Evolutionary conservation across 2,113 vertebrate species (phyloP).

Genomic region (Egretta garzetta): DNA sequence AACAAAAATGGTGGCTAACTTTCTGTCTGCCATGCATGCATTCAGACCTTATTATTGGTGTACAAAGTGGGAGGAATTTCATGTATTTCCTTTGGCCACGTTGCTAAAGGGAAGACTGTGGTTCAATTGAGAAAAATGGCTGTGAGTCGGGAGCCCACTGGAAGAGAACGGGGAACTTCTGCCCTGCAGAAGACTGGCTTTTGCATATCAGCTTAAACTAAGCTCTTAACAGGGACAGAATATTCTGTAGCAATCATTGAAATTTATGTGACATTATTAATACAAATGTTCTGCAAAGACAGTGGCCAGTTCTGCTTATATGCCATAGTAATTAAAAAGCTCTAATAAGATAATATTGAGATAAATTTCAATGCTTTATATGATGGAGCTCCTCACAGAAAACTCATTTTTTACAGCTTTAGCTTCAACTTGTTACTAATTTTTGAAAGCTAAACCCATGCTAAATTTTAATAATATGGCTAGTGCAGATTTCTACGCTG

Average conservation of each 20-base stretch:
- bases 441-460: constrained; percentile 62
- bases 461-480: constrained; percentile 68
- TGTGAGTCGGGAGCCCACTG: not conserved
- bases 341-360: constrained; percentile 62
- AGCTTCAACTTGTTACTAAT: constrained; percentile 46
- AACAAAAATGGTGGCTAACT: not conserved
- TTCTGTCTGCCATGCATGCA: not conserved
- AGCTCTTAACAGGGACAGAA: not conserved
- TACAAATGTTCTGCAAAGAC: constrained; percentile 54
- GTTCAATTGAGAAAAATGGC: not conserved
- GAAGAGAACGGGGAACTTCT: not conserved
- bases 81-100: not conserved
- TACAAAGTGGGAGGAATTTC: not conserved
- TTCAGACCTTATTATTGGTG: not conserved
- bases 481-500: constrained; percentile 28
- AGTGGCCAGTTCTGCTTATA: constrained; percentile 48
- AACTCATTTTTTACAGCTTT: constrained; percentile 28
- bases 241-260: not conserved
- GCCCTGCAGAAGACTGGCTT: not conserved
- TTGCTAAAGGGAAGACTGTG: not conserved
- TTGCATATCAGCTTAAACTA: not conserved
- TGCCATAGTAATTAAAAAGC: constrained; percentile 61
- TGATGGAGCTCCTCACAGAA: constrained; percentile 30
- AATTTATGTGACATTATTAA: constrained; percentile 22
- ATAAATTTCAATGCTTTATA: constrained; percentile 53